A percentile compares a stretch with the other conserved stretches of the same genome.
These are phyloP conservation scores for Calonectris borealis DNA, from an alignment of 2,113 vertebrate genomes.

Conservation along the genomic window DNA sequence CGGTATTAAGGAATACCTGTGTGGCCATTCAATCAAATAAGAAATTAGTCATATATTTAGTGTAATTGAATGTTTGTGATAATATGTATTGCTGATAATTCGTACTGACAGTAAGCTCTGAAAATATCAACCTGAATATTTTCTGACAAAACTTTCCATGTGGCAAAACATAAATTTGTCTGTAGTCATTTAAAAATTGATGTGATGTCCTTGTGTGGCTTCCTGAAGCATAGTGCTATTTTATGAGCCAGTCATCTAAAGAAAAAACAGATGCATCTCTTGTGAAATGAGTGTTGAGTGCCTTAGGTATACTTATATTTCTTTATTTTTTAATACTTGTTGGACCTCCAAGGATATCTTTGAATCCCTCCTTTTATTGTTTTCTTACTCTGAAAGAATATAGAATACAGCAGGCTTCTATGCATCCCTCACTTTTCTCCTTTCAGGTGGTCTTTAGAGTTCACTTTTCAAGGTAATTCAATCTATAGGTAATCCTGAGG, in stretches of 20 bases:
- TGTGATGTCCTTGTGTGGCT: neutral
- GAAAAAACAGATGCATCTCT: neutral
- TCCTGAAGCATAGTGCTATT: neutral
- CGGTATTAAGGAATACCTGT: neutral
- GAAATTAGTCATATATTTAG: conserved; percentile 4
- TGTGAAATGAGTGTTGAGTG: neutral
- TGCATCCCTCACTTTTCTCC: neutral
- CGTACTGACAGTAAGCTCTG: neutral
- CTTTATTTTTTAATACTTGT: neutral
- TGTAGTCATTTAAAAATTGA: conserved; percentile 27
- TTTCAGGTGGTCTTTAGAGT: neutral
- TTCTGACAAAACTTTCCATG: conserved; percentile 18
- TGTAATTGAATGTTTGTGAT: neutral
- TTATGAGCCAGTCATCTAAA: conserved; percentile 4
- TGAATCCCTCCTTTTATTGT: neutral
- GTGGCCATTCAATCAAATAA: conserved; percentile 9
- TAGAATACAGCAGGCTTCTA: neutral
- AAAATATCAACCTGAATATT: conserved; percentile 15
- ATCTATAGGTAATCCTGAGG: neutral
- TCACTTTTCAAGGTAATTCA: neutral
- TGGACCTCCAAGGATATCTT: neutral
- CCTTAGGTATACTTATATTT: neutral
- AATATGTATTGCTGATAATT: neutral
- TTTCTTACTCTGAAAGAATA: neutral
- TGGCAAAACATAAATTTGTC: conserved; percentile 35